A percentile compares a stretch with the other conserved stretches of the same genome.
These are phyloP conservation scores for Anser brachyrhynchus DNA, from an alignment of 2,113 vertebrate genomes.

Conservation along the genomic window DNA sequence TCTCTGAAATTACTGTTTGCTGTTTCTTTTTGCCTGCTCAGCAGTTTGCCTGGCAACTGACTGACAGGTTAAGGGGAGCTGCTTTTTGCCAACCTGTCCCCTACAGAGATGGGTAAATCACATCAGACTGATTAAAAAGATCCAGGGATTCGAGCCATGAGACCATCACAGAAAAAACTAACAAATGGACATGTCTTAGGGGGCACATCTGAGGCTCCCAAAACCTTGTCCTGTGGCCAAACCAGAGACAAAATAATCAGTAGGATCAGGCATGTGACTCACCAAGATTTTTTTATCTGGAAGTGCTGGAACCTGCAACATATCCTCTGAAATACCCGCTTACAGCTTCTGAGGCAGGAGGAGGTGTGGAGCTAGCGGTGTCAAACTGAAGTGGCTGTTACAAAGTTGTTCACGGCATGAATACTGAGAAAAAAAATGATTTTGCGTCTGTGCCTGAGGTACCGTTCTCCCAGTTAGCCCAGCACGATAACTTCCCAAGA, in stretches of 20 bases:
- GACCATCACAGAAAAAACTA: not conserved
- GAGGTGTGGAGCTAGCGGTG: not conserved
- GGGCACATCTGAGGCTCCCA: not conserved
- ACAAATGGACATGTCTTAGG: not conserved
- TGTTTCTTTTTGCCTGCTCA: not conserved
- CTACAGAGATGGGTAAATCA: not conserved
- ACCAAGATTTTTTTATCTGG: not conserved
- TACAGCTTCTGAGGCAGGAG: not conserved
- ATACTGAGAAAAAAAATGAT: not conserved
- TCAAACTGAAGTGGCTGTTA: not conserved
- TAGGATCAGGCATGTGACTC: not conserved
- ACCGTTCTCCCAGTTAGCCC: not conserved
- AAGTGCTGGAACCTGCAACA: not conserved
- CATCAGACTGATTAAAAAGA: not conserved
- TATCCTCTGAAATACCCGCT: not conserved
- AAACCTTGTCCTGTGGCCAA: not conserved
- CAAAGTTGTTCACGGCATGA: not conserved
- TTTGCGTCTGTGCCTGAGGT: not conserved
- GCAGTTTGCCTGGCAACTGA: not conserved
- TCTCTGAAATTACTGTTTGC: not conserved
- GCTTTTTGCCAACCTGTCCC: not conserved
- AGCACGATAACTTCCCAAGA: not conserved
- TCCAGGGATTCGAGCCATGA: not conserved
- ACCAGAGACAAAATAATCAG: not conserved
- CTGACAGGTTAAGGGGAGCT: not conserved